Evolutionary conservation across 2,888 invertebrate species (phyloP).

Genomic region (Thalpophila matura): DNA sequence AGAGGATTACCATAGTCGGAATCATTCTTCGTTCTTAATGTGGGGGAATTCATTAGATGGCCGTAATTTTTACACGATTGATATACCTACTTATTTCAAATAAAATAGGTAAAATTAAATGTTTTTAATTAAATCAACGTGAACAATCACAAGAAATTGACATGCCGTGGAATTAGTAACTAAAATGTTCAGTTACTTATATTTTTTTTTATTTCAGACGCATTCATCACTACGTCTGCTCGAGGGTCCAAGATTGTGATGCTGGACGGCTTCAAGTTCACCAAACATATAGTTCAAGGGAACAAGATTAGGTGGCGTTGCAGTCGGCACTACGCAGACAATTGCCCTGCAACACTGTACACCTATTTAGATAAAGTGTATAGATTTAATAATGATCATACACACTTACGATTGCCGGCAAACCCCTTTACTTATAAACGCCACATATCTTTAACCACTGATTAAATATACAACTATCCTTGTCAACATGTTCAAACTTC

Average conservation of each 20-base stretch:
- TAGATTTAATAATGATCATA: constrained; percentile 10
- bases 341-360: constrained; percentile 13
- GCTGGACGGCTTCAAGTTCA: constrained; percentile 22
- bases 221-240: constrained; percentile 3
- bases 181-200: constrained; percentile 10
- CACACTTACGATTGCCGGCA: not conserved
- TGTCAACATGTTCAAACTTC: too few relatives aligned
- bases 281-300: constrained; percentile 16
- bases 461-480: too few relatives aligned
- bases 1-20: too few relatives aligned
- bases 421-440: not conserved
- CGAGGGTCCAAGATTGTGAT: constrained; percentile 11
- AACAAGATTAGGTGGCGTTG: constrained; percentile 23
- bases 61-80: too few relatives aligned
- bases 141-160: too few relatives aligned
- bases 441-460: too few relatives aligned
- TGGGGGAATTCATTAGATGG: too few relatives aligned
- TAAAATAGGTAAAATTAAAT: too few relatives aligned
- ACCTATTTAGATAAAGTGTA: constrained; percentile 8
- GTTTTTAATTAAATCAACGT: too few relatives aligned
- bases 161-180: not conserved
- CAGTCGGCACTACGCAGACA: constrained; percentile 11
- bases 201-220: constrained; percentile 38
- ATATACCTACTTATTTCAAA: too few relatives aligned
- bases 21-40: too few relatives aligned